A percentile compares a stretch with the other conserved stretches of the same genome.
phyloP scores from a whole-genome alignment of 2,113 vertebrate genomes.

The Polypterus bichir region DNA sequence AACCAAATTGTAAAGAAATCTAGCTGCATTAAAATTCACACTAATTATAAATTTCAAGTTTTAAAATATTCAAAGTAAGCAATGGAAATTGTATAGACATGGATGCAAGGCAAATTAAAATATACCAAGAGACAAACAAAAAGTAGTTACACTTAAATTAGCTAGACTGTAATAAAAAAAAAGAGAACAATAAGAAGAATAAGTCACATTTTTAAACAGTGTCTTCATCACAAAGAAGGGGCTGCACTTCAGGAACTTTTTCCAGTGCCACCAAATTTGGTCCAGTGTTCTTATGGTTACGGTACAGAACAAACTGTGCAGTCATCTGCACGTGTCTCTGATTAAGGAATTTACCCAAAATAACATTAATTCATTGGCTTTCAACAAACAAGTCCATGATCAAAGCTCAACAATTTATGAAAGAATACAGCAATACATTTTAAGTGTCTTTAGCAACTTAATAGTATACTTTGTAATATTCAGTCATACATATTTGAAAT shows the following conservation, averaged over 20 bases:
- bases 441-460: background rate
- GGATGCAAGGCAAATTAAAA: too few species aligned
- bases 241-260: slow-evolving; percentile 35
- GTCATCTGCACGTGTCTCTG: slow-evolving; percentile 33
- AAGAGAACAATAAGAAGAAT: too few species aligned
- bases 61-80: too few species aligned
- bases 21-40: too few species aligned
- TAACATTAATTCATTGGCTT: background rate
- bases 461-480: background rate
- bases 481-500: too few species aligned
- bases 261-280: slow-evolving; percentile 1
- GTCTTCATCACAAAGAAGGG: slow-evolving; percentile 34
- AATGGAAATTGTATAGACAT: too few species aligned
- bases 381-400: background rate
- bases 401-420: background rate
- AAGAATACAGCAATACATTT: background rate
- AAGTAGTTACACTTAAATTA: too few species aligned
- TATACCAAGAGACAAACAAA: too few species aligned
- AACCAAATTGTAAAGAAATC: too few species aligned
- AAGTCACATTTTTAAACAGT: slow-evolving; percentile 15
- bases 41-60: too few species aligned
- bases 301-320: slow-evolving; percentile 36
- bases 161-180: too few species aligned
- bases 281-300: slow-evolving; percentile 17
- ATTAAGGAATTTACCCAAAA: slow-evolving; percentile 23